Conservation (phyloP, 2,888 invertebrate genomes). For the Pachycephus smyrnensis region DNA sequence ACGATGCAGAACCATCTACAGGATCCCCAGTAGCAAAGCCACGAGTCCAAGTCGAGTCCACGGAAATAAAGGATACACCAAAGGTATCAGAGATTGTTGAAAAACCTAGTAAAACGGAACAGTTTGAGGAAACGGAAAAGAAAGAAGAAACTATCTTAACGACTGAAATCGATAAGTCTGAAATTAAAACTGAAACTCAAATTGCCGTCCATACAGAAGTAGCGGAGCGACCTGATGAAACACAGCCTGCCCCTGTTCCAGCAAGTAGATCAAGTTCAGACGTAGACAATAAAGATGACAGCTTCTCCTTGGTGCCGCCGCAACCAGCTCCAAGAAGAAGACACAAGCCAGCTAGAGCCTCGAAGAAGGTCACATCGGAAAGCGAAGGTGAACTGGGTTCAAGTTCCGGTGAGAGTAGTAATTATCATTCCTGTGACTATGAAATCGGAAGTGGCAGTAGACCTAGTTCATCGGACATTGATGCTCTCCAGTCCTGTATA, state of each 20-base stretch:
- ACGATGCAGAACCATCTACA: conserved; percentile 39
- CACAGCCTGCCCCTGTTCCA: conserved; percentile 42
- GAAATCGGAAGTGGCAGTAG: conserved; percentile 78
- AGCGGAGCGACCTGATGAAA: conserved; percentile 31
- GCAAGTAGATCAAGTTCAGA: conserved; percentile 60
- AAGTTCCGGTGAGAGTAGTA: conserved; percentile 86
- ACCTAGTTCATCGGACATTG: conserved; percentile 89
- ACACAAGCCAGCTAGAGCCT: conserved; percentile 54
- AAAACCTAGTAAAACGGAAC: conserved; percentile 53
- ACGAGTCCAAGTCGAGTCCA: conserved; percentile 29
- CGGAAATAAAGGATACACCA: conserved; percentile 33
- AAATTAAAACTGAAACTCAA: conserved; percentile 38
- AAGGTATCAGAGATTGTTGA: conserved; percentile 47
- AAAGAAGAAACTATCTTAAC: conserved; percentile 43
- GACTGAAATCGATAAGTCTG: conserved; percentile 28
- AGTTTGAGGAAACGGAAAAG: conserved; percentile 50
- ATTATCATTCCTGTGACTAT: conserved; percentile 89
- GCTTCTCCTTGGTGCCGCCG: conserved; percentile 43
- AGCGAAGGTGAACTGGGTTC: conserved; percentile 85
- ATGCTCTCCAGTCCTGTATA: conserved; percentile 74
- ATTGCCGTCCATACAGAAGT: conserved; percentile 37
- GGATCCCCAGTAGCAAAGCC: conserved; percentile 47
- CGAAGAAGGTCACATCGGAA: conserved; percentile 78
- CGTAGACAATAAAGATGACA: conserved; percentile 51
- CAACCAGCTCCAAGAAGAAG: conserved; percentile 61